Percentiles rank a stretch among this genome's conserved stretches.
phyloP scores from a whole-genome alignment of 2,888 invertebrate species.

The Ochropacha duplaris region DNA sequence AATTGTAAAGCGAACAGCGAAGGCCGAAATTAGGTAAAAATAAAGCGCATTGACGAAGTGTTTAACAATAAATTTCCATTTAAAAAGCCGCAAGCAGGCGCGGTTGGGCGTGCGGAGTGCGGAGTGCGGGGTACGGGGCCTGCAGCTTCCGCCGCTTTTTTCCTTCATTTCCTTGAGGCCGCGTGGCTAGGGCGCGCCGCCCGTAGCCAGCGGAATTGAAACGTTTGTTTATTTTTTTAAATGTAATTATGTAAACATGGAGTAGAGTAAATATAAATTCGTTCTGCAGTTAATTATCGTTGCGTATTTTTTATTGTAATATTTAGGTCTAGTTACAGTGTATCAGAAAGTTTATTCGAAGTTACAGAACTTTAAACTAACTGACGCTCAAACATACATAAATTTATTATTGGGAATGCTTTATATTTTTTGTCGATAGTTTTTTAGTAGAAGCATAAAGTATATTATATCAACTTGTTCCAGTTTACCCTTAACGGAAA shows the following conservation, averaged over 20 bases:
- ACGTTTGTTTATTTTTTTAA: conserved; percentile 57
- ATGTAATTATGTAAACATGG: conserved; percentile 40
- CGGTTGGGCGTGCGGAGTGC: conserved; percentile 27
- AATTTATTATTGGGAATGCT: too few relatives aligned
- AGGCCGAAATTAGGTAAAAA: conserved; percentile 58
- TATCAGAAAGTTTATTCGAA: not conserved
- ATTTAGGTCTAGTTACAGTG: not conserved
- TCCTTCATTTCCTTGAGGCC: conserved; percentile 81
- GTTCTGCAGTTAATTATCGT: not conserved
- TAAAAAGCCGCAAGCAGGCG: conserved; percentile 76
- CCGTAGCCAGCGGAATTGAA: conserved; percentile 64
- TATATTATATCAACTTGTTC: not conserved
- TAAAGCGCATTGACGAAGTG: conserved; percentile 78
- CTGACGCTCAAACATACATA: too few relatives aligned
- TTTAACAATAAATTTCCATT: conserved; percentile 83
- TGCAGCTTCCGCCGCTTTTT: conserved; percentile 78
- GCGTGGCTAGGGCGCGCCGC: conserved; percentile 69
- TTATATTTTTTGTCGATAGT: too few relatives aligned
- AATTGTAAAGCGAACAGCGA: conserved; percentile 26
- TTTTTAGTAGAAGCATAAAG: not conserved
- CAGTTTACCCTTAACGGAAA: not conserved
- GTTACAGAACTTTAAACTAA: too few relatives aligned
- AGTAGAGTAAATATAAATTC: conserved; percentile 21
- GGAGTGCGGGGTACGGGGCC: conserved; percentile 39
- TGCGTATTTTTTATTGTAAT: not conserved